These are phyloP conservation scores for Rattus norvegicus DNA, from an alignment of 2,113 vertebrate genomes.

Conservation along the genomic window DNA sequence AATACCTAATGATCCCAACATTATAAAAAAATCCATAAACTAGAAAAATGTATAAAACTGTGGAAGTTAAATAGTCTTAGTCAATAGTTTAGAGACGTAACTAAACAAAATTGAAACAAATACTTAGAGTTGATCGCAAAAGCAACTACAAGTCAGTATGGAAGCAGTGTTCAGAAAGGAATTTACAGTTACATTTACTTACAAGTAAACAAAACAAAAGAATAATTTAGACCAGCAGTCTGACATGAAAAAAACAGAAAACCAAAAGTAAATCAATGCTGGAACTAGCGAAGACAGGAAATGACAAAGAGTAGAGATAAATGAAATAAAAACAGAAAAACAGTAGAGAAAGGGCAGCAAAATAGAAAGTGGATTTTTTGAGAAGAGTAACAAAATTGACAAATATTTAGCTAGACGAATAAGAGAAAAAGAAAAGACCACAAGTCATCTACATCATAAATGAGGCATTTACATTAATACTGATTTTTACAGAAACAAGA, in stretches of 20 bases:
- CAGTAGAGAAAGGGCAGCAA: neutral
- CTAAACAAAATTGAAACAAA: neutral
- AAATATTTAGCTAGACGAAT: neutral
- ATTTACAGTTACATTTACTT: neutral
- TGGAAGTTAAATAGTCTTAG: neutral
- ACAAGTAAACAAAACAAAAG: neutral
- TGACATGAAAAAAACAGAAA: neutral
- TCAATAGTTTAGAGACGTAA: neutral
- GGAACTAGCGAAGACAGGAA: neutral
- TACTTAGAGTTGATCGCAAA: neutral
- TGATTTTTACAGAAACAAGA: neutral
- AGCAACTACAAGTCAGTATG: neutral
- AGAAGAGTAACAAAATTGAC: neutral
- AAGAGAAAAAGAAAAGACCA: neutral
- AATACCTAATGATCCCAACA: neutral
- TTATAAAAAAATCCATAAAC: neutral
- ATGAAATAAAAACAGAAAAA: neutral
- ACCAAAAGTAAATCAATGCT: neutral
- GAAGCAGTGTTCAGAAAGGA: neutral
- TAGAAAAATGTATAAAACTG: neutral
- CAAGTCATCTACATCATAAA: neutral
- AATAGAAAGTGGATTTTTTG: neutral
- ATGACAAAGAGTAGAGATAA: neutral
- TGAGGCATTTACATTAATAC: neutral
- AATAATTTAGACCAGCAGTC: neutral